Base-by-base conservation (phyloP, 2,797 vertebrate genomes). In the Phrynocephalus vlangalii region DNA sequence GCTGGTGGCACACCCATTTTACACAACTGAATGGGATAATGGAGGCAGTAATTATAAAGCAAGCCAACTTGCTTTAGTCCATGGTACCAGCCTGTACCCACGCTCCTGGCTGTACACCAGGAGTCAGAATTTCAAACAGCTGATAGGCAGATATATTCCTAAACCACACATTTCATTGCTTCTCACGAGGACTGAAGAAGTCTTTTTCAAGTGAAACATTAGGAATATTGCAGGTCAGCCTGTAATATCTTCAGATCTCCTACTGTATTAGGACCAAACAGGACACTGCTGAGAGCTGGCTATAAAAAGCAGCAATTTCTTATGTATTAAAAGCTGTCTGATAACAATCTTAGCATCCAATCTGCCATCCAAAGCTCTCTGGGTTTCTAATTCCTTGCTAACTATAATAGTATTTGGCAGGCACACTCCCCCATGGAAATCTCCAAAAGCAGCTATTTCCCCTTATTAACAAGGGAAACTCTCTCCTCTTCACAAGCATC, bases 1-100 rank as follows among this genome's bases (percentile, higher is more conserved):
- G 44, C 67, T 83, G 67, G 44, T 52, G 67, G 24, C 67, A 52
- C 82, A 83, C 79, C 56, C 56, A 80, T 66, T 80, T 44, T 66
- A 24, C 79, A 80, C 56, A 70, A 67, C 44, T 30, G 66, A 83
- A 71, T 52, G 7, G 48, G 67, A 71, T 71, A 71, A 52, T 52
- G n/a, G 38, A 71, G 48, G 9, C 20, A 56, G 68, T 33, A 82
- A 38, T 68, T 44, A 30, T 38, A 68, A 16, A 4, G 30, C 20
- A 13, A 66, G 30, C 56, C 60, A 80, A 66, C 30, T 66, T 66
- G 7, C 60, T 63, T 80, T 66, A 80, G 24, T 38, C 60, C 33
- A 30, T 15, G 22, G 79, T 66, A 80, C 30, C 15, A 30, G 78
- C 18, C 18, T 79, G 20, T 24, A 79, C 78, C 30, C 60, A n/a